Conservation (phyloP, 2,113 vertebrate species). For the Sorex araneus region DNA sequence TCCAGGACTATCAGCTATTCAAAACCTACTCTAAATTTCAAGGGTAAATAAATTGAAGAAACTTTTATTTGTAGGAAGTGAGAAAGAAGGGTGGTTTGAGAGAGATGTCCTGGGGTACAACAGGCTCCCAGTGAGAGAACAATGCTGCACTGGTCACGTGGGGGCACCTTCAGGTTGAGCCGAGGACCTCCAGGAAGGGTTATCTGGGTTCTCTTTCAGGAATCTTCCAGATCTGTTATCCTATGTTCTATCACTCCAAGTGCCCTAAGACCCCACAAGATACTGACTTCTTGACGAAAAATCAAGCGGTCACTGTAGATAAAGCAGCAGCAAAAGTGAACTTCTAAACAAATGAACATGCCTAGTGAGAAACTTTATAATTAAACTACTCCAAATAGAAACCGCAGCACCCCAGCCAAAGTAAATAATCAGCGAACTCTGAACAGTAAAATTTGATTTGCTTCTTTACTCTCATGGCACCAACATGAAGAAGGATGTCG, state of each 20-base stretch:
- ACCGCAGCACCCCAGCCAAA: neutral
- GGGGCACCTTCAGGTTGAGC: neutral
- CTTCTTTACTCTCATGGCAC: neutral
- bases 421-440: neutral
- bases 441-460: neutral
- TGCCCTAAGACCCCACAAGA: neutral
- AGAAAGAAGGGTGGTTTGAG: neutral
- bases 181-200: neutral
- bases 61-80: neutral
- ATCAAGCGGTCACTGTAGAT: neutral
- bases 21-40: conserved; percentile 28
- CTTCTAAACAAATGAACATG: neutral
- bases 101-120: neutral
- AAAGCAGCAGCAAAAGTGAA: neutral
- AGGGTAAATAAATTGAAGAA: conserved; percentile 14
- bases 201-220: neutral
- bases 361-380: neutral
- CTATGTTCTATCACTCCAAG: neutral
- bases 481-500: too few species aligned
- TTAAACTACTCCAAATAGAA: neutral
- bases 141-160: neutral
- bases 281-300: neutral
- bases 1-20: conserved; percentile 34
- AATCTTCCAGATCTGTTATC: neutral
- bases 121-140: accelerated